Conservation (phyloP, 2,888 invertebrate genomes). For the Clitarchus hookeri region DNA sequence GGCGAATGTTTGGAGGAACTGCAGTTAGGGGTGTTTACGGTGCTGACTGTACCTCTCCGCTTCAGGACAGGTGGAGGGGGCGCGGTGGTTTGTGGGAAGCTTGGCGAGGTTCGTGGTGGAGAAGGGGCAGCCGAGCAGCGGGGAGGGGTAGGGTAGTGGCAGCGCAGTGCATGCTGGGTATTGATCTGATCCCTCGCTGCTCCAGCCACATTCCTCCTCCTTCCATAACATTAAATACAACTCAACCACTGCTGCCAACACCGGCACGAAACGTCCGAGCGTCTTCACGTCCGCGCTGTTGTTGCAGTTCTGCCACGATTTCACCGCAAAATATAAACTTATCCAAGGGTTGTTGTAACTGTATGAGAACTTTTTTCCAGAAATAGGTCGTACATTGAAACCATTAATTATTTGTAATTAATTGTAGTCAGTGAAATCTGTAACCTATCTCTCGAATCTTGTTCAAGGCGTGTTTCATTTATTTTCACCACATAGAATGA, state of each 20-base stretch:
- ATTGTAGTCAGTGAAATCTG: no score
- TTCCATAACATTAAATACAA: constrained; percentile 14
- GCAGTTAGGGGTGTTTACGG: not conserved
- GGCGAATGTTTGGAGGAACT: constrained; percentile 3
- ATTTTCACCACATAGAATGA: no score
- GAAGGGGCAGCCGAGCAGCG: not conserved
- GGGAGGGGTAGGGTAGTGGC: constrained; percentile 20
- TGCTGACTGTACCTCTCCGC: not conserved
- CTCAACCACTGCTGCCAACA: not conserved
- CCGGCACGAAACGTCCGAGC: not conserved
- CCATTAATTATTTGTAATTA: no score
- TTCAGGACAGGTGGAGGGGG: not conserved
- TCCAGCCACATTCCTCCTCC: constrained; percentile 14
- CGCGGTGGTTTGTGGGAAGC: no score
- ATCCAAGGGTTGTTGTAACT: not conserved
- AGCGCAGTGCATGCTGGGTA: constrained; percentile 36
- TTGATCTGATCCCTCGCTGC: constrained; percentile 33
- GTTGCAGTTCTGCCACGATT: not conserved
- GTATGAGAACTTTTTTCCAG: no score
- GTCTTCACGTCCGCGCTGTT: not conserved
- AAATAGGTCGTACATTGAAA: no score
- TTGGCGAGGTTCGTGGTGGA: no score
- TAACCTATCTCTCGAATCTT: no score
- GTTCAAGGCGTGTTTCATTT: no score
- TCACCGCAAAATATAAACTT: not conserved